Conservation (phyloP, 92 coral and sea anemone genomes). For the Pocillopora meandrina region DNA sequence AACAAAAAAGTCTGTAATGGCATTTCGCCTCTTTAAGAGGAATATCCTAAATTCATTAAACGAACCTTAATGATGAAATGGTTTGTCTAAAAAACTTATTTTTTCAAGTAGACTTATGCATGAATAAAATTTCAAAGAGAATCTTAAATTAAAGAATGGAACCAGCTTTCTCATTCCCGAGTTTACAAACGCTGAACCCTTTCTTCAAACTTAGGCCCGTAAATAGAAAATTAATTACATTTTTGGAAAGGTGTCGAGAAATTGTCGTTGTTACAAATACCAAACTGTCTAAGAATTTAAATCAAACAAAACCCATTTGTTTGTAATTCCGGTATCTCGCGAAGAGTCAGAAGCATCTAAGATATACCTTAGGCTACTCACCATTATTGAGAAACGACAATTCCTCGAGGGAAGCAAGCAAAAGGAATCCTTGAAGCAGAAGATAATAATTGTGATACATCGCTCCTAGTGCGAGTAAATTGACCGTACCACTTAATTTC, state of each 20-base stretch:
- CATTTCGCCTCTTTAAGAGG: too few relatives aligned
- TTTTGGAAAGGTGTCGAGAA: neutral
- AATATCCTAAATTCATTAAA: too few relatives aligned
- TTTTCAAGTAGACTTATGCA: too few relatives aligned
- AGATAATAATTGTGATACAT: conserved; percentile 5
- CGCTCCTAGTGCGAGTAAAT: neutral
- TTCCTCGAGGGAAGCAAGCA: conserved; percentile 10
- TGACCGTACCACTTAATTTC: neutral
- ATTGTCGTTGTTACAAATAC: neutral
- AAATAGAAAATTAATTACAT: too few relatives aligned
- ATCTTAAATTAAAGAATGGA: too few relatives aligned
- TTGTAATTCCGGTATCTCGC: neutral
- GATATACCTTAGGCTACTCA: neutral
- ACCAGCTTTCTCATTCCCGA: too few relatives aligned
- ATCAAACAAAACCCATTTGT: neutral
- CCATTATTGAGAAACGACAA: conserved; percentile 15
- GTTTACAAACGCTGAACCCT: neutral
- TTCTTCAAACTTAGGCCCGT: neutral
- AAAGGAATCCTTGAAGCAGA: conserved; percentile 3
- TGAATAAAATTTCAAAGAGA: too few relatives aligned
- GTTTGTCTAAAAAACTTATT: too few relatives aligned
- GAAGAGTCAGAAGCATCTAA: neutral
- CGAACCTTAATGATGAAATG: too few relatives aligned
- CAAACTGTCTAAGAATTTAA: too few relatives aligned
- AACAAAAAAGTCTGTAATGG: too few relatives aligned